A percentile compares a stretch with the other conserved stretches of the same genome.
Conservation (phyloP, 2,888 invertebrate genomes). For the Gortyna flavago region DNA sequence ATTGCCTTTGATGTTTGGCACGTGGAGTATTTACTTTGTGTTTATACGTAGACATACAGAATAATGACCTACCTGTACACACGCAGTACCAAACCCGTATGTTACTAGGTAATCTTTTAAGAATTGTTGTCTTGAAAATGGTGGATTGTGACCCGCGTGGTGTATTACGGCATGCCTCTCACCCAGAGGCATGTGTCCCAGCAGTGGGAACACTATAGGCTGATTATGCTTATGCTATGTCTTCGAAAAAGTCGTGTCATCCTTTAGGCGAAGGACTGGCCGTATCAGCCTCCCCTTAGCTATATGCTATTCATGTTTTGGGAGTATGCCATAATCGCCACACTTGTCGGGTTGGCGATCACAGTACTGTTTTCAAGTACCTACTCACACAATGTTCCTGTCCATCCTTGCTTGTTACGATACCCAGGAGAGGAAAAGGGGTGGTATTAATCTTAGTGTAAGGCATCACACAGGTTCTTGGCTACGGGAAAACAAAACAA, state of each 20-base stretch:
- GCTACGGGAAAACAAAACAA: not conserved
- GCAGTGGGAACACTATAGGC: no score
- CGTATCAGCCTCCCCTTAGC: not conserved
- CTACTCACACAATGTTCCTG: not conserved
- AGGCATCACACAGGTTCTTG: not conserved
- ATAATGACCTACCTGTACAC: not conserved
- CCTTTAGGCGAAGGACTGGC: no score
- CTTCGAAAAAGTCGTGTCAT: not conserved
- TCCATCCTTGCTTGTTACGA: no score
- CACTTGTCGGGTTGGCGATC: not conserved
- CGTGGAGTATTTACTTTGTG: slow-evolving; percentile 9
- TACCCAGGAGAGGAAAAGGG: no score
- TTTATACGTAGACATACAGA: no score
- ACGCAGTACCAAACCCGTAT: not conserved
- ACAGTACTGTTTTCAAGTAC: not conserved
- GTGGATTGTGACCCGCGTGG: not conserved
- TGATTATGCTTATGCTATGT: not conserved
- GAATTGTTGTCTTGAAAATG: not conserved
- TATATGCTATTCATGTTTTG: not conserved
- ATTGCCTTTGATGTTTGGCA: slow-evolving; percentile 14
- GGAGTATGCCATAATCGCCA: not conserved
- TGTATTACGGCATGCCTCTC: no score
- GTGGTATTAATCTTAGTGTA: not conserved
- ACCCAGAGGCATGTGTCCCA: no score
- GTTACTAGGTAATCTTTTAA: not conserved